Conservation (phyloP, 2,888 invertebrate genomes). For the Emmelina monodactyla region DNA sequence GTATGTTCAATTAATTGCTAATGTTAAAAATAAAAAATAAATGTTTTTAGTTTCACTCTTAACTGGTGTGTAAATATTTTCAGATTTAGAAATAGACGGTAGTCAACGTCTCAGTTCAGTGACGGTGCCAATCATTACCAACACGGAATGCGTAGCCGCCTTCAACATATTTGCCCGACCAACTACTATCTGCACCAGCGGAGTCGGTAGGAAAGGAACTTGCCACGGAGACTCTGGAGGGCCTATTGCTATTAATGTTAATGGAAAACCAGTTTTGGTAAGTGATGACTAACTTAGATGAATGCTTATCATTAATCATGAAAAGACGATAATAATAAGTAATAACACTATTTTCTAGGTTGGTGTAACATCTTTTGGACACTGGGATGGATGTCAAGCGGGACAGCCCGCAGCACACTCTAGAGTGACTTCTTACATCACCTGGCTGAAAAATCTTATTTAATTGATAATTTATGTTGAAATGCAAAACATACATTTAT, state of each 20-base stretch:
- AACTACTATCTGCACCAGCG: conserved; percentile 34
- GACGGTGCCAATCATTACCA: conserved; percentile 25
- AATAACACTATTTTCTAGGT: conserved; percentile 24
- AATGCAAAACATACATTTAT: not conserved
- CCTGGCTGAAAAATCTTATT: conserved; percentile 11
- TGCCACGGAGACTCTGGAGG: conserved; percentile 34
- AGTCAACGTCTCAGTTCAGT: conserved; percentile 23
- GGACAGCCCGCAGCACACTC: conserved; percentile 20
- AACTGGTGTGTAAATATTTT: too few species aligned
- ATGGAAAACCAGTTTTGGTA: conserved; percentile 23
- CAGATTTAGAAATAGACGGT: too few species aligned
- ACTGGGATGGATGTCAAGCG: conserved; percentile 12
- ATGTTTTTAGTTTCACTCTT: too few species aligned
- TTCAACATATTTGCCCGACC: conserved; percentile 21
- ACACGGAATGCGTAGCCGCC: conserved; percentile 22
- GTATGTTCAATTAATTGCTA: too few species aligned
- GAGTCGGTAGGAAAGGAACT: conserved; percentile 25
- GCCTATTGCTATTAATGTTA: conserved; percentile 22
- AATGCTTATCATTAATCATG: too few species aligned
- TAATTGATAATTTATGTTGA: not conserved
- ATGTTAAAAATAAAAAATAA: too few species aligned
- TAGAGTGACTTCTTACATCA: conserved; percentile 17
- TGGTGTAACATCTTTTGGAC: conserved; percentile 22
- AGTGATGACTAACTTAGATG: conserved; percentile 7
- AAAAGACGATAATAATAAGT: too few species aligned